Base-by-base conservation (phyloP, 2,888 invertebrate species). In the Apodemia duryi region DNA sequence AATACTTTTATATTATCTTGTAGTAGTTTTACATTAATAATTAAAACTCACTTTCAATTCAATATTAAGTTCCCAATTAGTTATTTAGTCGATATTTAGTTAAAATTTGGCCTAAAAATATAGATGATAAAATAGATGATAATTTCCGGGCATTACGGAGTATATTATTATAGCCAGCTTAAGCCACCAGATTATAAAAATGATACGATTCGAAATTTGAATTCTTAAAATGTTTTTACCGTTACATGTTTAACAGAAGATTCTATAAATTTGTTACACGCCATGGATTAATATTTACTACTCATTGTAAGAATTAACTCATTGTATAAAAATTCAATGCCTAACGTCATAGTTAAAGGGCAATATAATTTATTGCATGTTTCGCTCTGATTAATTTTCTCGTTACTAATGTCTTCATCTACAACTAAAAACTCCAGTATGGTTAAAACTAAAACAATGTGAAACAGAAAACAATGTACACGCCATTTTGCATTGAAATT, bases 341-440 rank as follows among this genome's bases (percentile, higher is more conserved):
- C 29, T 57, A 57, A 57, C 57, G 57, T 57, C 57, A 57, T 29
- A 32, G 29, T 6, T 32, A 57, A 57, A 32, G 57, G 57, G 52
- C 41, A 52, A 11, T 21, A 54, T 63, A 43, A 63, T 52, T 54
- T 52, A 28, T 6, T 41, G 46, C 43, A 38, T 63, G 63, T 54
- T 41, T 54, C 54, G 54, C 54, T 63, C 29, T 43, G 28, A 54
- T 54, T 65, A 54, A 46, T 69, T 67, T 69, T 69, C 68, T 67
- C 68, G 67, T 61, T 43, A 51, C 43, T 66, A 64, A 69, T 67
- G 69, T 66, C 69, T 67, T 64, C 65, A 69, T 69, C 57, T 9
- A 21, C 51, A 63, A 28, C 61, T 61, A 52, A 49, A 32, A 65
- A 65, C 60, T 13, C 1, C 32, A 60, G 57, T 32, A 62, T 52